These are phyloP conservation scores for Natrix natrix DNA, from an alignment of 2,797 vertebrate genomes.

Conservation along the genomic window DNA sequence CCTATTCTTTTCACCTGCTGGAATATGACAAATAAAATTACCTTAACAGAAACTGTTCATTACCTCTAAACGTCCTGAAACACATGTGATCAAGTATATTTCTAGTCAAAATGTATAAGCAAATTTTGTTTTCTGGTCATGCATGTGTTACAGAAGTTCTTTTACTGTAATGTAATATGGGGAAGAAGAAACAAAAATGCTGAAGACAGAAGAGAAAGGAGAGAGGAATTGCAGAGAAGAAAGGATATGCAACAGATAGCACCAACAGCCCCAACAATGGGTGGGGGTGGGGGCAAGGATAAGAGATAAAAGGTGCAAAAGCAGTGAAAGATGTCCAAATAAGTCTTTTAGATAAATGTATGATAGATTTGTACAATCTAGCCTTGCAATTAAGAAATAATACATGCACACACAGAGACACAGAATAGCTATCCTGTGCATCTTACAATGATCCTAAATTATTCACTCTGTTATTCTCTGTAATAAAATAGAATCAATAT, in stretches of 20 bases:
- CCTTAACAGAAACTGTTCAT: not conserved
- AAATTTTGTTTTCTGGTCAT: not conserved
- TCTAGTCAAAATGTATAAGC: not conserved
- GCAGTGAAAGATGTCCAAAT: not conserved
- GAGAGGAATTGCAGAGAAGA: not conserved
- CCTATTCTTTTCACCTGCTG: not conserved
- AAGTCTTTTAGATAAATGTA: not conserved
- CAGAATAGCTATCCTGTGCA: not conserved
- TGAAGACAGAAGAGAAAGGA: not conserved
- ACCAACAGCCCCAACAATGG: not conserved
- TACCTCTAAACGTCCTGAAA: not conserved
- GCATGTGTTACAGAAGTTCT: not conserved
- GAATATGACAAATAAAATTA: not conserved
- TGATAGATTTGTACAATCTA: not conserved
- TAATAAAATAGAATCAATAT: not conserved
- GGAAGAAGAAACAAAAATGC: not conserved
- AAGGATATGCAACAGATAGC: not conserved
- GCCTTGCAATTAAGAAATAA: not conserved
- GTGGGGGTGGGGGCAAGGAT: not conserved
- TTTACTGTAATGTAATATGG: not conserved
- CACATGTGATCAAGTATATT: not conserved
- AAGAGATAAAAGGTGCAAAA: not conserved
- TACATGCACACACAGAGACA: too few relatives aligned
- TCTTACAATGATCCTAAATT: not conserved
- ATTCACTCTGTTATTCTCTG: not conserved